Base-by-base conservation (phyloP, 2,113 vertebrate species). In the Scartelaos histophorus region DNA sequence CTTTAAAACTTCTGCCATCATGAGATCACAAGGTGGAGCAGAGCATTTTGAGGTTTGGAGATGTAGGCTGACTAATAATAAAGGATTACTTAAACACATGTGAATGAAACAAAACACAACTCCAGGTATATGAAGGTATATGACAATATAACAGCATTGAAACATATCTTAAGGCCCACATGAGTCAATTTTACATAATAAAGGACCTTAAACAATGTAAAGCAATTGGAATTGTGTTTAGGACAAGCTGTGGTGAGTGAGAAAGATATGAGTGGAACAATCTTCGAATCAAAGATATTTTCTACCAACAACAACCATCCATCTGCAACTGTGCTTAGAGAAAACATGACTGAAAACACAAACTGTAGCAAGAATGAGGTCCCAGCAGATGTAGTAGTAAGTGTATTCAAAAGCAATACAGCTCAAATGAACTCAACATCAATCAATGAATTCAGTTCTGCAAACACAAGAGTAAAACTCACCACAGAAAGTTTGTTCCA, bases 361-460 rank as follows among this genome's bases (percentile, higher is more conserved):
- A 1, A 25, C 21, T 69, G 0, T 7, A 24, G 15, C 21, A 69
- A 10, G 35, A 61, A 29, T 9, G 13, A 78, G 43, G 78, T 77
- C 70, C 16, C 76, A 76, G 71, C 80, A 73, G 70, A 86, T 24
- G 66, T 68, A 15, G 9, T 15, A 58, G 13, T 25, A 22, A 74
- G 38, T 75, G 82, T 64, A 69, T 38, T n/a, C 6, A 10, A 35
- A 24, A 24, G 69, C n/a, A 21, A 17, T 64, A n/a, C 13, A 22
- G 24, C 0, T 29, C 34, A 64, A 10, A 34, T 38, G 29, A 38
- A 38, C 34, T 38, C 61, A 19, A 6, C 70, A 86, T 72, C 83
- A 34, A 75, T 61, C 70, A 7, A 79, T 0, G 17, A 89, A 54
- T 76, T 84, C 74, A 89, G 35, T 76, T 79, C 61, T 70, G 24